A percentile compares a stretch with the other conserved stretches of the same genome.
phyloP scores from a whole-genome alignment of 2,797 vertebrate genomes.

The Takifugu ocellatus region DNA sequence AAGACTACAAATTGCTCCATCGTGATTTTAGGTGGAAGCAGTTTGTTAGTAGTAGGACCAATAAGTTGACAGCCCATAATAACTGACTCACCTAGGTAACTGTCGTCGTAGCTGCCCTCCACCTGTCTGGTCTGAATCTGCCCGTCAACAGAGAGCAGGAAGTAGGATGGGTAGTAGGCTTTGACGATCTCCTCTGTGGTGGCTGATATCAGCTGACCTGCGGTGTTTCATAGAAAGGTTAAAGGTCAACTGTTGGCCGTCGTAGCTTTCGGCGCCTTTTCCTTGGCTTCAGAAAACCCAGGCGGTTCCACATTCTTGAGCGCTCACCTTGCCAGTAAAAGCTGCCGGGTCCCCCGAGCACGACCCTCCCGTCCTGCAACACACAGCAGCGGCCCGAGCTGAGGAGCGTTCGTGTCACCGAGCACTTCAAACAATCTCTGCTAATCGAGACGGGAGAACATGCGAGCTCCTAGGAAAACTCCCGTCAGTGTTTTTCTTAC shows the following conservation, averaged over 20 bases:
- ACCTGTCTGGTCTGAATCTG: constrained; percentile 82
- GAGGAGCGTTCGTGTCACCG: constrained; percentile 13
- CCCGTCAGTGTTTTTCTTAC: constrained; percentile 59
- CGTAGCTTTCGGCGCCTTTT: constrained; percentile 15
- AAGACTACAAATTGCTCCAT: neutral
- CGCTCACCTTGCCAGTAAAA: constrained; percentile 89
- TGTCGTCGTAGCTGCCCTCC: constrained; percentile 81
- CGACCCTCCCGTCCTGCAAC: constrained; percentile 79
- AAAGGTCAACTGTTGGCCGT: constrained; percentile 9
- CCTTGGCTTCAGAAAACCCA: constrained; percentile 7
- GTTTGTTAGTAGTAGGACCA: too few species aligned
- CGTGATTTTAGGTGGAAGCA: neutral
- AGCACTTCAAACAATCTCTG: constrained; percentile 32
- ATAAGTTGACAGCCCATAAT: neutral
- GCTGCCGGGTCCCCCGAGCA: constrained; percentile 87
- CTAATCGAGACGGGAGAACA: constrained; percentile 13
- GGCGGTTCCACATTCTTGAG: constrained; percentile 26
- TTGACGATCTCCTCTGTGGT: constrained; percentile 80
- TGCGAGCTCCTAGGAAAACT: constrained; percentile 23
- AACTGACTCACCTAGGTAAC: constrained; percentile 81
- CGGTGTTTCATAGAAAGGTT: neutral
- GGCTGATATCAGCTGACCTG: constrained; percentile 87
- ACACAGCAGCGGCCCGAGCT: constrained; percentile 33
- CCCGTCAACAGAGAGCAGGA: constrained; percentile 77
- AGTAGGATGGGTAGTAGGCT: constrained; percentile 80